Conservation (phyloP, 1,140 invertebrate genomes). For the Nixonia krombeini region DNA sequence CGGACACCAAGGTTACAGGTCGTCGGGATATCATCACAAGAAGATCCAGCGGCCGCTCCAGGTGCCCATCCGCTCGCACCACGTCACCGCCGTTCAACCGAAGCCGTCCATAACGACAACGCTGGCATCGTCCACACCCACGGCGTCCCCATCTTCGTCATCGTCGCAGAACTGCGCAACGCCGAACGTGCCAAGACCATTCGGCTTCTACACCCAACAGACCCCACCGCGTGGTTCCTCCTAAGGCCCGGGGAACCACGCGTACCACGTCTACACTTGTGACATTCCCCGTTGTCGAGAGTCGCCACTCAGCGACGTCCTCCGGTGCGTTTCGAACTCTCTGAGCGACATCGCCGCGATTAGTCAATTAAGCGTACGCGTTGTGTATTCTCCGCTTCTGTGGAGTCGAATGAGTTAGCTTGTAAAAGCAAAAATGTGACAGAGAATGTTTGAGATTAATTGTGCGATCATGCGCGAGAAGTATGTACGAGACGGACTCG, state of each 20-base stretch:
- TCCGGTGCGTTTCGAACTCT: too few species aligned
- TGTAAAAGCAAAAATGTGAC: too few species aligned
- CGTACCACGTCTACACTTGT: too few species aligned
- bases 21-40: constrained; percentile 64
- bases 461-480: too few species aligned
- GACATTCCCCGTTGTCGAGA: too few species aligned
- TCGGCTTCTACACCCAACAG: constrained; percentile 69
- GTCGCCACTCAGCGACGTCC: too few species aligned
- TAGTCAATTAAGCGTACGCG: not conserved
- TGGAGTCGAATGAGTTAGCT: too few species aligned
- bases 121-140: constrained; percentile 24
- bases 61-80: constrained; percentile 64
- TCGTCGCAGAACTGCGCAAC: constrained; percentile 47
- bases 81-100: constrained; percentile 37
- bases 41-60: constrained; percentile 64
- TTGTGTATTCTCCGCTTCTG: not conserved
- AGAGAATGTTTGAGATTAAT: too few species aligned
- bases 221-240: constrained; percentile 32
- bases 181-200: constrained; percentile 54
- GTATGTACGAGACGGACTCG: too few species aligned
- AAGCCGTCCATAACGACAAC: constrained; percentile 42
- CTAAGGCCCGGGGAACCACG: too few species aligned
- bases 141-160: constrained; percentile 35
- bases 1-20: constrained; percentile 74
- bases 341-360: too few species aligned